Evolutionary conservation across 64 coral and sea anemone species (phyloP).

Genomic region (Pachyseris speciosa): DNA sequence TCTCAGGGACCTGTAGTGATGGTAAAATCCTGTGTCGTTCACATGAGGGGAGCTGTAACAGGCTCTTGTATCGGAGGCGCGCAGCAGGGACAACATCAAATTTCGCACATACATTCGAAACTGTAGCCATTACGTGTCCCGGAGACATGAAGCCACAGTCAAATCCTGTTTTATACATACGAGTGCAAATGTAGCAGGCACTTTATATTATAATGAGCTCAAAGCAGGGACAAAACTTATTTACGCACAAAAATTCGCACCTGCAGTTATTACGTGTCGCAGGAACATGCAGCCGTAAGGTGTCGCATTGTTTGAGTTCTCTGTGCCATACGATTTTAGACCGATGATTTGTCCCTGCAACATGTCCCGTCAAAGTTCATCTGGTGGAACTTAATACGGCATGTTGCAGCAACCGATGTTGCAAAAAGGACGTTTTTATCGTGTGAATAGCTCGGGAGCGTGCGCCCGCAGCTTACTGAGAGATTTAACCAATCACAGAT

Average conservation of each 20-base stretch:
- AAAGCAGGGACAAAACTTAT: conserved; percentile 3
- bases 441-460: conserved; percentile 36
- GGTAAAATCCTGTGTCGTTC: not conserved
- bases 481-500: conserved; percentile 4
- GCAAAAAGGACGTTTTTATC: conserved; percentile 31
- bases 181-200: not conserved
- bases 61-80: conserved; percentile 1
- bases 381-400: conserved; percentile 51
- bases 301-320: conserved; percentile 9
- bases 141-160: conserved; percentile 1
- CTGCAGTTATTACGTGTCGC: not conserved
- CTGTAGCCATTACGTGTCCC: not conserved
- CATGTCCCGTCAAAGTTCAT: conserved; percentile 12
- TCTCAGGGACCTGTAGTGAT: not conserved
- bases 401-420: conserved; percentile 36
- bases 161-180: not conserved
- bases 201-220: not conserved
- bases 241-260: conserved; percentile 3
- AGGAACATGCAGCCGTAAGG: not conserved
- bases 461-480: conserved; percentile 13
- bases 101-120: not conserved
- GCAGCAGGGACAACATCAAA: conserved; percentile 6
- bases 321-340: not conserved
- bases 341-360: not conserved
- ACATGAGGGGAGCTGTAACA: conserved; percentile 1